Conservation (phyloP, 2,888 invertebrate species). For the Drosophila pullipes region DNA sequence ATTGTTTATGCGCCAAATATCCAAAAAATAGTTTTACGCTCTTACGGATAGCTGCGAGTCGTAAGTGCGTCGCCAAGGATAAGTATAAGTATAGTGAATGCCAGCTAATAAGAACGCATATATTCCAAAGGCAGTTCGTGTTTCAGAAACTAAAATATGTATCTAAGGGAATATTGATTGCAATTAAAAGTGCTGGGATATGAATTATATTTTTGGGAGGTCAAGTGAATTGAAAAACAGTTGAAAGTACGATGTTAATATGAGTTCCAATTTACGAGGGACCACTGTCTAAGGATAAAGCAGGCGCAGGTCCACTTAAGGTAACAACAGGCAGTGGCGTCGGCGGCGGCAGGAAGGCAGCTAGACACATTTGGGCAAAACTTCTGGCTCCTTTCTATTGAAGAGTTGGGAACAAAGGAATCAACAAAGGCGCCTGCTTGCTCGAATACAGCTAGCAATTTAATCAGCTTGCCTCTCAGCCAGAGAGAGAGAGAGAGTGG, state of each 20-base stretch:
- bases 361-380: slow-evolving; percentile 75
- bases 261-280: neutral
- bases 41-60: slow-evolving; percentile 49
- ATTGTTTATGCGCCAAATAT: slow-evolving; percentile 78
- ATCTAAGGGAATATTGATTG: neutral
- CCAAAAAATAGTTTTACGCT: slow-evolving; percentile 79
- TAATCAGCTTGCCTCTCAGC: slow-evolving; percentile 61
- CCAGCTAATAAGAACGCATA: neutral
- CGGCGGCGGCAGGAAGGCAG: slow-evolving; percentile 39
- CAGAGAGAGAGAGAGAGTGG: neutral
- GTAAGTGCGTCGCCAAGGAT: slow-evolving; percentile 62
- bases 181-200: neutral
- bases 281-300: slow-evolving; percentile 31
- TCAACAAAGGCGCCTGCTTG: slow-evolving; percentile 61
- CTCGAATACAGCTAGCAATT: slow-evolving; percentile 62
- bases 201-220: neutral
- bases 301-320: slow-evolving; percentile 70
- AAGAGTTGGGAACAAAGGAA: slow-evolving; percentile 62
- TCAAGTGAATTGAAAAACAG: neutral
- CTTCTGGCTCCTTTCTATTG: slow-evolving; percentile 36
- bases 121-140: neutral
- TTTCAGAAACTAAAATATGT: neutral
- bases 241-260: neutral
- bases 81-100: slow-evolving; percentile 36
- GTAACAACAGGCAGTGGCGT: slow-evolving; percentile 40